These are phyloP conservation scores for Anseranas semipalmata DNA, from an alignment of 2,113 vertebrate species.

Conservation along the genomic window DNA sequence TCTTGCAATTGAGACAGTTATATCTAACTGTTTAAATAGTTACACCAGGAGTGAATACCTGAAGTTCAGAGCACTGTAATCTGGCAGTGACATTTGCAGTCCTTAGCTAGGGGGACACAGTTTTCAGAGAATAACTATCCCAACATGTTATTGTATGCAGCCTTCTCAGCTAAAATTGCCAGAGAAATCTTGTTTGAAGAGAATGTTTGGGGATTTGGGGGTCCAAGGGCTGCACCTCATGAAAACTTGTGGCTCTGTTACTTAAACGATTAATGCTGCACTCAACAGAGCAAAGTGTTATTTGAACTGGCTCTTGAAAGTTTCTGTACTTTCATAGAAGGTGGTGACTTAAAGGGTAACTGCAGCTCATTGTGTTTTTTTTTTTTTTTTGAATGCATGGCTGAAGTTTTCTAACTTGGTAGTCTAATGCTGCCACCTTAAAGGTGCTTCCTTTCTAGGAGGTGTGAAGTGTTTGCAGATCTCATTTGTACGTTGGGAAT, in stretches of 20 bases:
- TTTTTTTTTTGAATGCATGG: not conserved
- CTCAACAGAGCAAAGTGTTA: not conserved
- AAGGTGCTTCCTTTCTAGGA: not conserved
- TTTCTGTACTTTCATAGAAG: not conserved
- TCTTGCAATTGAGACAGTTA: not conserved
- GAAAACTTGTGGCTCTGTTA: not conserved
- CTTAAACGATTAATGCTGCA: not conserved
- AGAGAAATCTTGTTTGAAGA: not conserved
- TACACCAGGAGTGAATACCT: not conserved
- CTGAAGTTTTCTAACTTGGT: not conserved
- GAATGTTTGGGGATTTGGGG: not conserved
- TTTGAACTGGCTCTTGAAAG: not conserved
- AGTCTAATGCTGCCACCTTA: not conserved
- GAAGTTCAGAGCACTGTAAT: not conserved
- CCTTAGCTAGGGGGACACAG: not conserved
- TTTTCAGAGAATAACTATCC: not conserved
- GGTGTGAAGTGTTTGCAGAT: not conserved
- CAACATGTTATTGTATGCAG: fast-evolving
- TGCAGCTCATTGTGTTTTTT: not conserved
- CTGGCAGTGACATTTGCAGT: not conserved
- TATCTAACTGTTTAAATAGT: not conserved
- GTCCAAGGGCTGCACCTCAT: not conserved
- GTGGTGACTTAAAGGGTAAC: not conserved
- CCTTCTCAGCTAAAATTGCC: not conserved
- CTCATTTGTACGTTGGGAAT: not conserved